Conservation (phyloP, 2,113 vertebrate species). For the Paramormyrops kingsleyae region DNA sequence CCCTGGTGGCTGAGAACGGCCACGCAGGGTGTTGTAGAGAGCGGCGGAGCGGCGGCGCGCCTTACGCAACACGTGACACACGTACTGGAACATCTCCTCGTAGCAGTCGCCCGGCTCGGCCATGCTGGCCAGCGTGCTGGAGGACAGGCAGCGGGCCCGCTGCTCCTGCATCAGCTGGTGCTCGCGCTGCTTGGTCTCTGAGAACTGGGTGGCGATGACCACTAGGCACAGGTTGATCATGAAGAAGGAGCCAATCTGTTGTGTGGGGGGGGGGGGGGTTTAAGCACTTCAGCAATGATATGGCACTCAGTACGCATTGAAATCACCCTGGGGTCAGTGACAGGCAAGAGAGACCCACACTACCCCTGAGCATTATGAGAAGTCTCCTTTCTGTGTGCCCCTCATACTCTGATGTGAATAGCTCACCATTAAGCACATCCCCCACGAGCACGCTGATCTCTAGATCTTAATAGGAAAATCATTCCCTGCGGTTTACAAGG, state of each 20-base stretch:
- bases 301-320: neutral
- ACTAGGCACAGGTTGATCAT: slow-evolving; percentile 97
- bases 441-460: neutral
- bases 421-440: slow-evolving; percentile 4
- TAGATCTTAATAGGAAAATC: neutral
- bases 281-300: neutral
- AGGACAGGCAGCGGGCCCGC: slow-evolving; percentile 84
- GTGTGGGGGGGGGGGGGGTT: neutral
- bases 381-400: neutral
- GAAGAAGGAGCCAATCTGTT: slow-evolving; percentile 80
- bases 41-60: slow-evolving; percentile 82
- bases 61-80: slow-evolving; percentile 92
- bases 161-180: slow-evolving; percentile 99
- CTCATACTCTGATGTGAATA: neutral
- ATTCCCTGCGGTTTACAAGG: slow-evolving; percentile 16
- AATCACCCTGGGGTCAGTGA: neutral
- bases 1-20: slow-evolving; percentile 60
- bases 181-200: slow-evolving; percentile 95
- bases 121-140: slow-evolving; percentile 91
- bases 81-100: slow-evolving; percentile 92
- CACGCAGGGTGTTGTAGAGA: slow-evolving; percentile 80
- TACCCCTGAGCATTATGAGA: neutral
- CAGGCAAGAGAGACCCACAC: neutral
- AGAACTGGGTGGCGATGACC: slow-evolving; percentile 97
- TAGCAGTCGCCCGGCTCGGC: slow-evolving; percentile 94